A percentile compares a stretch with the other conserved stretches of the same genome.
Conservation (phyloP, 2,797 vertebrate species). For the Zalophus californianus region DNA sequence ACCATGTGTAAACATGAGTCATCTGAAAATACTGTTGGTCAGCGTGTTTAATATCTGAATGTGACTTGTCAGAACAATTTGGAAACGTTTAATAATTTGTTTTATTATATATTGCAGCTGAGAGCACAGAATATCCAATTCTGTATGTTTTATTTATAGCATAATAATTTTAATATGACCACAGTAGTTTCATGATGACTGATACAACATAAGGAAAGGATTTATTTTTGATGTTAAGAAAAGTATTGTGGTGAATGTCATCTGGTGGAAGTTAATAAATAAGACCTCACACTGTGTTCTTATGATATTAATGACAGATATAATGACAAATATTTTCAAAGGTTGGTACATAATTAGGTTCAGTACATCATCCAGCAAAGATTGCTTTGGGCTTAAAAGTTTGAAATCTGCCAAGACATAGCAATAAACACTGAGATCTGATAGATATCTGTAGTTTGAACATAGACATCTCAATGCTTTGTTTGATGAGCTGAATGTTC, state of each 20-base stretch:
- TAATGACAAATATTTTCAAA: not conserved
- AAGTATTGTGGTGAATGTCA: not conserved
- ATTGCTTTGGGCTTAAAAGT: conserved; percentile 38
- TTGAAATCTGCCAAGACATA: conserved; percentile 7
- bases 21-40: conserved; percentile 19
- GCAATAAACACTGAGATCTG: not conserved
- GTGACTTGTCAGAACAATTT: not conserved
- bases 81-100: not conserved
- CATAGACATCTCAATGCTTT: not conserved
- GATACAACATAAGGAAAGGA: not conserved
- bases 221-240: not conserved
- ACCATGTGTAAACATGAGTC: not conserved
- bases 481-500: not conserved
- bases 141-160: not conserved
- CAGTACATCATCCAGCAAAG: conserved; percentile 7
- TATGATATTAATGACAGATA: not conserved
- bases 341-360: not conserved
- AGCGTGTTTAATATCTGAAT: not conserved
- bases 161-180: not conserved
- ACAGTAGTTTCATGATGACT: not conserved
- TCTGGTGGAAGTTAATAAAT: not conserved
- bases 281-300: not conserved
- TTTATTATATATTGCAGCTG: conserved; percentile 35
- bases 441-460: not conserved
- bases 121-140: not conserved